Evolutionary conservation across 2,888 invertebrate genomes (phyloP).

Genomic region (Megalurothrips usitatus): DNA sequence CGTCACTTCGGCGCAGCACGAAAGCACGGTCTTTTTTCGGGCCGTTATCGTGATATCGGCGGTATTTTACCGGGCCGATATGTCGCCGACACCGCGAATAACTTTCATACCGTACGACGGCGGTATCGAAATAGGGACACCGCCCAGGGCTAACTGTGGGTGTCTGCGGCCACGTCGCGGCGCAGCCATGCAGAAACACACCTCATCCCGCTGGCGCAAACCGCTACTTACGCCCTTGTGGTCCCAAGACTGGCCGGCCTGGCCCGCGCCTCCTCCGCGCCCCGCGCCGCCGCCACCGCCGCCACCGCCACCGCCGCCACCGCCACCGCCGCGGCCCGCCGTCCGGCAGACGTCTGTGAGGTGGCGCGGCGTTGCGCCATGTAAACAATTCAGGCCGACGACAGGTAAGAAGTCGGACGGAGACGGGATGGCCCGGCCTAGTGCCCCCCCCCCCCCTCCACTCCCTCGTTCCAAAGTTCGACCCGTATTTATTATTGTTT

Average conservation of each 20-base stretch:
- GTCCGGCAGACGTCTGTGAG: neutral
- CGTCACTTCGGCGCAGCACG: too few relatives aligned
- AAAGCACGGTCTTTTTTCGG: too few relatives aligned
- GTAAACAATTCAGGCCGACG: constrained; percentile 18
- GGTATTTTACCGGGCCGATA: too few relatives aligned
- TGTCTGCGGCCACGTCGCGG: too few relatives aligned
- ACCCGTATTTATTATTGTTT: constrained; percentile 15
- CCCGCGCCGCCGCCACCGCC: neutral
- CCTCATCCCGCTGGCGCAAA: too few relatives aligned
- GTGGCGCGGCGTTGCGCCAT: constrained; percentile 17
- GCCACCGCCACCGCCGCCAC: neutral
- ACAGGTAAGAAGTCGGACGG: neutral
- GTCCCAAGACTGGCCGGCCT: neutral
- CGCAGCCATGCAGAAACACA: too few relatives aligned
- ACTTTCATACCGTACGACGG: too few relatives aligned
- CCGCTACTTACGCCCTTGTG: too few relatives aligned
- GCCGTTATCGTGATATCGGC: too few relatives aligned
- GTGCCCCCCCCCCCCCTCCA: neutral
- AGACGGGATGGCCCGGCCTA: neutral
- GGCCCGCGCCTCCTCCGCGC: neutral
- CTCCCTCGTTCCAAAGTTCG: neutral
- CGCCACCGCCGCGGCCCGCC: neutral
- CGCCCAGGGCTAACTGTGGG: too few relatives aligned
- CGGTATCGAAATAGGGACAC: too few relatives aligned
- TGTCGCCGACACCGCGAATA: too few relatives aligned